A percentile compares a stretch with the other conserved stretches of the same genome.
Evolutionary conservation across 2,888 invertebrate species (phyloP).

Genomic region (Caradrina kadenii): DNA sequence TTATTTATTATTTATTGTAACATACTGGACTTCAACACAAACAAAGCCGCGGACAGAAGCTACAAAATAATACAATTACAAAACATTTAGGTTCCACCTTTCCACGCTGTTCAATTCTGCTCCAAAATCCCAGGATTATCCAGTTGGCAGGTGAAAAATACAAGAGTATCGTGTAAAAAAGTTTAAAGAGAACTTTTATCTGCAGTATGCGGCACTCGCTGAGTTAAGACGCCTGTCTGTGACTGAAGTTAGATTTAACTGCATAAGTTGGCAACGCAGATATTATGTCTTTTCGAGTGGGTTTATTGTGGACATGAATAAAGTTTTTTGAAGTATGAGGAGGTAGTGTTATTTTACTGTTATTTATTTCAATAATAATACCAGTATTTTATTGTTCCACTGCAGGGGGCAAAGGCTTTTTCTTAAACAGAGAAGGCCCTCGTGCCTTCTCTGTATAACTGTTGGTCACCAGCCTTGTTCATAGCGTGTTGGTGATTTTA

Average conservation of each 20-base stretch:
- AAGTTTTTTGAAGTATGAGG: background rate
- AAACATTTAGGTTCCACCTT: background rate
- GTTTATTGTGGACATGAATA: constrained; percentile 8
- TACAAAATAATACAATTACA: background rate
- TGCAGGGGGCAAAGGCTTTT: no score
- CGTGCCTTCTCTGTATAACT: no score
- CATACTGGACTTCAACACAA: no score
- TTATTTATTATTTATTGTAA: no score
- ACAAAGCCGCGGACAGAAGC: no score
- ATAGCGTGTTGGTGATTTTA: no score
- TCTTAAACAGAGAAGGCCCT: no score
- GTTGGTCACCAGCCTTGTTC: no score
- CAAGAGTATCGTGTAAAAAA: constrained; percentile 28
- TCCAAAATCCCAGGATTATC: constrained; percentile 37
- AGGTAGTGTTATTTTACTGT: no score
- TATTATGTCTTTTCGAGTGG: background rate
- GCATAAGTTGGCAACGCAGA: constrained; percentile 24
- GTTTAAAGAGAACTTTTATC: constrained; percentile 51
- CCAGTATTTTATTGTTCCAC: no score
- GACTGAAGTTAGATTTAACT: constrained; percentile 40
- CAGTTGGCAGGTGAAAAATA: constrained; percentile 52
- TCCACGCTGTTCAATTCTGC: background rate
- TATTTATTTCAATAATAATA: no score
- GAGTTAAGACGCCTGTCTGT: constrained; percentile 42
- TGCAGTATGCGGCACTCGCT: constrained; percentile 34